A percentile compares a stretch with the other conserved stretches of the same genome.
phyloP scores from a whole-genome alignment of 2,113 vertebrate species.

The Lophochroa leadbeateri region DNA sequence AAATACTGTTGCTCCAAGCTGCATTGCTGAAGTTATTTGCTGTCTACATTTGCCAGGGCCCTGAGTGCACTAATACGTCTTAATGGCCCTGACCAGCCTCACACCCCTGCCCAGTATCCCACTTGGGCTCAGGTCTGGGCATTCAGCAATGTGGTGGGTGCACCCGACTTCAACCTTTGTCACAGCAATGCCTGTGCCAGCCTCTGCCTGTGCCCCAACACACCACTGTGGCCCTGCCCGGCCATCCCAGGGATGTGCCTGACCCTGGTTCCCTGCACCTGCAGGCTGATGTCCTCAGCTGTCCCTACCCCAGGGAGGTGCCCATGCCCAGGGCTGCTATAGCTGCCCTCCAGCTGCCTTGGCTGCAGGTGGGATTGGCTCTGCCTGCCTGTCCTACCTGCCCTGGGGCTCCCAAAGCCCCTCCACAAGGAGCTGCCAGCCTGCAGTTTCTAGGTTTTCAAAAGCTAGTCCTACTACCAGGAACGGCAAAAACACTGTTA shows the following conservation, averaged over 20 bases:
- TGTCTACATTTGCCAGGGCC: background rate
- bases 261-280: fast-evolving
- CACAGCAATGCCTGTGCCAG: background rate
- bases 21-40: background rate
- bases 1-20: background rate
- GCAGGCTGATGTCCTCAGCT: background rate
- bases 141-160: background rate
- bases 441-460: background rate
- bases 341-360: background rate
- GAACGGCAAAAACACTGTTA: background rate
- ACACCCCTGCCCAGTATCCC: too few relatives aligned
- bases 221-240: fast-evolving
- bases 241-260: background rate
- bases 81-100: background rate
- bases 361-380: fast-evolving
- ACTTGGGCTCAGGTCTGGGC: background rate
- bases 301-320: background rate
- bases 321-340: fast-evolving
- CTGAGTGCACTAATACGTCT: background rate
- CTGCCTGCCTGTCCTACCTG: background rate
- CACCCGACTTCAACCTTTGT: background rate
- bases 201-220: too few relatives aligned
- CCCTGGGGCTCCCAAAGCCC: background rate
- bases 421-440: fast-evolving
- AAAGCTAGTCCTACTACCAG: background rate